Conservation (phyloP, 2,888 invertebrate species). For the Danaus chrysippus region DNA sequence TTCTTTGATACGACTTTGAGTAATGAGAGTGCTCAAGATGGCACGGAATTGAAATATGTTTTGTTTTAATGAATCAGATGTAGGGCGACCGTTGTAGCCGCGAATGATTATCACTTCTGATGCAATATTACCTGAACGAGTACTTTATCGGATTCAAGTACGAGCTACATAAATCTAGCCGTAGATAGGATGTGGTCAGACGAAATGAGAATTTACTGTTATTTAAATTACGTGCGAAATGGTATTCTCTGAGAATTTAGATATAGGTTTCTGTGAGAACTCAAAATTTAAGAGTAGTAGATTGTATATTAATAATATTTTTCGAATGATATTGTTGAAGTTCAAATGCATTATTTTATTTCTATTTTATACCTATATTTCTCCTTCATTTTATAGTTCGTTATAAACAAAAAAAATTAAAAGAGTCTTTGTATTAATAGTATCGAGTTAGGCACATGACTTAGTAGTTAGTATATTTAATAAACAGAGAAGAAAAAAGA, state of each 20-base stretch:
- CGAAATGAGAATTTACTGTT: slow-evolving; percentile 43
- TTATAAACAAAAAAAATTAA: too few species aligned
- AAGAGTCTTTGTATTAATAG: too few species aligned
- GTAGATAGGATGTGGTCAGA: slow-evolving; percentile 30
- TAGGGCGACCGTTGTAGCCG: slow-evolving; percentile 58
- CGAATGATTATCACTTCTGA: slow-evolving; percentile 46
- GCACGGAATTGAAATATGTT: slow-evolving; percentile 60
- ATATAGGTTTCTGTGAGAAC: slow-evolving; percentile 1
- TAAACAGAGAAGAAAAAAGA: too few species aligned
- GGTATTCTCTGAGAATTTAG: slow-evolving; percentile 8
- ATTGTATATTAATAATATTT: too few species aligned
- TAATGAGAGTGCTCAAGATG: slow-evolving; percentile 61
- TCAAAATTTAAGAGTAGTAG: not conserved
- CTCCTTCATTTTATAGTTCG: too few species aligned
- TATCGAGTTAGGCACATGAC: too few species aligned
- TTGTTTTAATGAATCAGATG: slow-evolving; percentile 62
- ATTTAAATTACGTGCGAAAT: slow-evolving; percentile 43
- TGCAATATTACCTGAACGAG: slow-evolving; percentile 47
- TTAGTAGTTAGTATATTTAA: too few species aligned
- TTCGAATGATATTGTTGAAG: too few species aligned
- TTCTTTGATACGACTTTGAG: slow-evolving; percentile 59
- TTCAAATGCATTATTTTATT: too few species aligned
- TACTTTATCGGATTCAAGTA: slow-evolving; percentile 24
- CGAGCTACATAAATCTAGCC: slow-evolving; percentile 9
- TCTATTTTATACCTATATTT: too few species aligned